A percentile compares a stretch with the other conserved stretches of the same genome.
phyloP scores from a whole-genome alignment of 2,113 vertebrate genomes.

The Taurulus bubalis region DNA sequence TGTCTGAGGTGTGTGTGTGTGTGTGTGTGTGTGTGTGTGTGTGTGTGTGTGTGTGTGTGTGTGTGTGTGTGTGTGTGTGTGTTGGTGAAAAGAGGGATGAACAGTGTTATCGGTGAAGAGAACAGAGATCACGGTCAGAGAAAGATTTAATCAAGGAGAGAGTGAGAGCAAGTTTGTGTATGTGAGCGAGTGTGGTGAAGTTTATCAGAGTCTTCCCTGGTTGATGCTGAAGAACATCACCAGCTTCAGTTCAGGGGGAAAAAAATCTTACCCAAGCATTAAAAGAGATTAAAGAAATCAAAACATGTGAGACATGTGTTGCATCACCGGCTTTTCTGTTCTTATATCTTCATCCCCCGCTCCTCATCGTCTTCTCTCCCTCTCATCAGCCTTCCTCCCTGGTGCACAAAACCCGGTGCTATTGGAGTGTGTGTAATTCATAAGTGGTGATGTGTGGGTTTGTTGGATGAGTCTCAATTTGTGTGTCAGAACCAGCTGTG shows the following conservation, averaged over 20 bases:
- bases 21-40: slow-evolving; percentile 39
- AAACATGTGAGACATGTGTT: slow-evolving; percentile 10
- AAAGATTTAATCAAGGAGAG: slow-evolving; percentile 72
- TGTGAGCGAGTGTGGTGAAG: not conserved
- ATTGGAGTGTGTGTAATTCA: slow-evolving; percentile 10
- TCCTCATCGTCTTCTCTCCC: slow-evolving; percentile 1
- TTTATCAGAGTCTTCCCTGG: slow-evolving; percentile 30
- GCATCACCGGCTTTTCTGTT: slow-evolving; percentile 13
- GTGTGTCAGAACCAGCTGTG: slow-evolving; percentile 44
- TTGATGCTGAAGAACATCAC: slow-evolving; percentile 21
- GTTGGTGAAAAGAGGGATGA: slow-evolving; percentile 59
- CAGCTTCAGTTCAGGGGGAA: not conserved
- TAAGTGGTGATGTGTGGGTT: slow-evolving; percentile 14
- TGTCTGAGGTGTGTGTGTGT: slow-evolving; percentile 44
- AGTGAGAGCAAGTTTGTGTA: slow-evolving; percentile 34
- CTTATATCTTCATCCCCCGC: slow-evolving; percentile 17
- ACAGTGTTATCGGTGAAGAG: slow-evolving; percentile 58
- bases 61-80: slow-evolving; percentile 13
- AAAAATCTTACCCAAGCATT: slow-evolving; percentile 10
- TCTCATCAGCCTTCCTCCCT: slow-evolving; percentile 12
- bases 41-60: slow-evolving; percentile 39
- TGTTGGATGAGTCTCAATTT: slow-evolving; percentile 37
- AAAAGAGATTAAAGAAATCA: slow-evolving; percentile 32
- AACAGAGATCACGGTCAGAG: slow-evolving; percentile 63
- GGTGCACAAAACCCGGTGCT: not conserved